phyloP scores from a whole-genome alignment of 2,888 invertebrate genomes.

The Cabera pusaria region DNA sequence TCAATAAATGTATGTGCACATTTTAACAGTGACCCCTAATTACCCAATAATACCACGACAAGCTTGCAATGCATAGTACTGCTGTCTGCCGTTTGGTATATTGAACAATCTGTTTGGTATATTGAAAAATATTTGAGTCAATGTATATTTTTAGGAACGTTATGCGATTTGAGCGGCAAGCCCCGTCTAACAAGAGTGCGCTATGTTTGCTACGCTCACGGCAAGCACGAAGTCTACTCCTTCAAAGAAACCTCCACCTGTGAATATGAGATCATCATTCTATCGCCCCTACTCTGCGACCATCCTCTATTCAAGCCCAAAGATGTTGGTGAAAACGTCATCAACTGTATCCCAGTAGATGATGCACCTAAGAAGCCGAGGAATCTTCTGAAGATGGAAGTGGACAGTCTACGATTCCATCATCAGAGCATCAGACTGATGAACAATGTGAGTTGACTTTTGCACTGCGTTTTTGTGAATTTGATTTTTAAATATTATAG shows the following conservation, averaged over 20 bases:
- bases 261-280: conserved; percentile 95
- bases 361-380: conserved; percentile 88
- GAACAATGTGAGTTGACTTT: conserved; percentile 53
- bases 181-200: conserved; percentile 91
- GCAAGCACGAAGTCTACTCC: conserved; percentile 95
- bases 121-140: no score
- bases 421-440: conserved; percentile 79
- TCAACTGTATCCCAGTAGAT: conserved; percentile 88
- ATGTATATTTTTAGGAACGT: conserved; percentile 85
- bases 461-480: not conserved
- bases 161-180: conserved; percentile 95
- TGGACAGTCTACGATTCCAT: conserved; percentile 87
- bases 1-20: no score
- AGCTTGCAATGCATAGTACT: no score
- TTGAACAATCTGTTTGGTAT: no score
- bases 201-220: conserved; percentile 95
- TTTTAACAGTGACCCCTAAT: no score
- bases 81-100: no score
- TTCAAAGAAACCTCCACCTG: conserved; percentile 97
- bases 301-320: conserved; percentile 94
- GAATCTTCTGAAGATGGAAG: conserved; percentile 87
- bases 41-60: no score
- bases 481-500: no score
- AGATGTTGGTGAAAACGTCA: conserved; percentile 89
- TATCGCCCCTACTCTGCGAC: conserved; percentile 93